A percentile compares a stretch with the other conserved stretches of the same genome.
phyloP scores from a whole-genome alignment of 2,888 invertebrate genomes.

The Omphaloscelis lunosa region DNA sequence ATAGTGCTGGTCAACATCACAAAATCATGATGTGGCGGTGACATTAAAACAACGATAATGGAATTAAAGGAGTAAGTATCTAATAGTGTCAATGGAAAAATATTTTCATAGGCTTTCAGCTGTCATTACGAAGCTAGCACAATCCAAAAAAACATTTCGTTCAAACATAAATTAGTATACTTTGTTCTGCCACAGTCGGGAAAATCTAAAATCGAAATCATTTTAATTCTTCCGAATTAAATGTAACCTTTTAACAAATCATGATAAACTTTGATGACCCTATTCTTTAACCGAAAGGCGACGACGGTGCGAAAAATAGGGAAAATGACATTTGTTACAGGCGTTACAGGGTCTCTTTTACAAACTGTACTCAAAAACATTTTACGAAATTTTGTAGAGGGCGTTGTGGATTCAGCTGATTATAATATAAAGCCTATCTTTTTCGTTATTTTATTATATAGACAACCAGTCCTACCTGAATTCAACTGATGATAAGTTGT shows the following conservation, averaged over 20 bases:
- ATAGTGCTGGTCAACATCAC: neutral
- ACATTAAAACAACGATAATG: neutral
- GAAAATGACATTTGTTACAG: conserved; percentile 51
- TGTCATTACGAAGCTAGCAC: neutral
- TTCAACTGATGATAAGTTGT: too few relatives aligned
- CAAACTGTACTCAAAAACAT: conserved; percentile 18
- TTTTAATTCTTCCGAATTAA: neutral
- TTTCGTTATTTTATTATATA: too few relatives aligned
- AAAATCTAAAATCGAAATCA: neutral
- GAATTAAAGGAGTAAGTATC: neutral
- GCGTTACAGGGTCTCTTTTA: conserved; percentile 9
- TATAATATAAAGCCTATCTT: too few relatives aligned
- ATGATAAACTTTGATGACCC: conserved; percentile 26
- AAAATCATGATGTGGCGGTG: too few relatives aligned
- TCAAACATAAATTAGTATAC: neutral
- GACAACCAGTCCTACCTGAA: too few relatives aligned
- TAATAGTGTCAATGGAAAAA: neutral
- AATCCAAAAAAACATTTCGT: neutral
- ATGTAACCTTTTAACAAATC: neutral
- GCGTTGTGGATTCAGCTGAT: neutral
- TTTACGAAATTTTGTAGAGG: neutral
- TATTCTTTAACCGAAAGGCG: conserved; percentile 13
- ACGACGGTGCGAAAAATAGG: conserved; percentile 29
- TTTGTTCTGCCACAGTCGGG: neutral
- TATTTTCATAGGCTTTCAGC: neutral